These are phyloP conservation scores for Anas capensis DNA, from an alignment of 2,797 vertebrate genomes.

Conservation along the genomic window DNA sequence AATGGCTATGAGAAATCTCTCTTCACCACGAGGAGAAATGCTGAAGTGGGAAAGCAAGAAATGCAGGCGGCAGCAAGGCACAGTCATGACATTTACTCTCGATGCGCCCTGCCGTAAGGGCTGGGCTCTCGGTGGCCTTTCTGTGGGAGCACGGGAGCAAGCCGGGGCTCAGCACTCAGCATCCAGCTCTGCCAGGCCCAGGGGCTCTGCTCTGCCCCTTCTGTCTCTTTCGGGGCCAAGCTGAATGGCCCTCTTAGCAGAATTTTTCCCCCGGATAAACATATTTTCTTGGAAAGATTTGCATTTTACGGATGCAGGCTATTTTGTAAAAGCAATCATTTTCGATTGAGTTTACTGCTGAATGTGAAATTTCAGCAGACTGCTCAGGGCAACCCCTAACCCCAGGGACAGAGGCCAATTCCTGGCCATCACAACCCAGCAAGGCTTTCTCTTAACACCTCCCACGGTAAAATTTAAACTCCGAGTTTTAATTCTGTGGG, in stretches of 20 bases:
- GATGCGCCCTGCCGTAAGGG: fast-evolving
- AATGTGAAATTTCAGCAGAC: neutral
- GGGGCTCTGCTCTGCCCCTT: neutral
- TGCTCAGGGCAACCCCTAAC: neutral
- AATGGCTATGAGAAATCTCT: neutral
- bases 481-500: neutral
- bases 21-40: neutral
- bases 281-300: neutral
- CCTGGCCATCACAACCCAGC: neutral
- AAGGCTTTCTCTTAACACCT: neutral
- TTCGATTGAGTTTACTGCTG: neutral
- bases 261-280: fast-evolving
- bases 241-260: neutral
- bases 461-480: neutral
- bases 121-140: fast-evolving
- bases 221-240: no score
- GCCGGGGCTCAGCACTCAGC: no score
- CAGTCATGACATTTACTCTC: fast-evolving
- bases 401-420: neutral
- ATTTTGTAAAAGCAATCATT: fast-evolving
- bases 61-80: neutral
- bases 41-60: neutral
- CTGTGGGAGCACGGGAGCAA: neutral
- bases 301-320: neutral
- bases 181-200: neutral